Conservation (phyloP, 1,140 invertebrate genomes). For the Drosophila sturtevanti region DNA sequence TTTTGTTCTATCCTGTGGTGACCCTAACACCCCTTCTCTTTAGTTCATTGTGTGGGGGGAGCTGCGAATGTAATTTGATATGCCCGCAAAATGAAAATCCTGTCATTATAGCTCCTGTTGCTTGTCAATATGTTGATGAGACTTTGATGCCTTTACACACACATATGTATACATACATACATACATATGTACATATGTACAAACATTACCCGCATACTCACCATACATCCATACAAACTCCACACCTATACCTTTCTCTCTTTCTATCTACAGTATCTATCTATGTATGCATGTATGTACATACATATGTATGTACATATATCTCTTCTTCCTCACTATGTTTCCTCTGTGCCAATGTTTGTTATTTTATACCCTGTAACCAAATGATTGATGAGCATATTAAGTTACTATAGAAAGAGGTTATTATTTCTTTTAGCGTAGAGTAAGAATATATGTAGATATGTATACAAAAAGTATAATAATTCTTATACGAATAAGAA, state of each 20-base stretch:
- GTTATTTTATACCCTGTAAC: neutral
- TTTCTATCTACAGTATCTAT: too few species aligned
- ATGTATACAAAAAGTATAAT: too few species aligned
- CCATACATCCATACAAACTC: too few species aligned
- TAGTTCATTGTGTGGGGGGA: neutral
- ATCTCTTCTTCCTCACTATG: neutral
- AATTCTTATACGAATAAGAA: too few species aligned
- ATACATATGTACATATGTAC: too few species aligned
- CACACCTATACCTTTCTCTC: too few species aligned
- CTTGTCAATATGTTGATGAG: conserved; percentile 28
- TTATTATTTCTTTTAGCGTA: neutral
- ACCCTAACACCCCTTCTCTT: neutral
- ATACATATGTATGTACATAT: neutral
- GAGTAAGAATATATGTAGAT: too few species aligned
- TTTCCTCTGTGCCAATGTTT: neutral
- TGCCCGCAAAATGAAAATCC: conserved; percentile 10
- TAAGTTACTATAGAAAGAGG: neutral
- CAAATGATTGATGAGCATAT: neutral
- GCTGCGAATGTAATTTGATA: conserved; percentile 19
- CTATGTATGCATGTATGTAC: neutral
- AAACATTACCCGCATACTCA: too few species aligned
- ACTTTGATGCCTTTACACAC: conserved; percentile 7
- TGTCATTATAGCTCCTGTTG: conserved; percentile 22
- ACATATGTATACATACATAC: too few species aligned
- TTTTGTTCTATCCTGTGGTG: too few species aligned